phyloP scores from a whole-genome alignment of 2,797 vertebrate species.

The Zalophus californianus region DNA sequence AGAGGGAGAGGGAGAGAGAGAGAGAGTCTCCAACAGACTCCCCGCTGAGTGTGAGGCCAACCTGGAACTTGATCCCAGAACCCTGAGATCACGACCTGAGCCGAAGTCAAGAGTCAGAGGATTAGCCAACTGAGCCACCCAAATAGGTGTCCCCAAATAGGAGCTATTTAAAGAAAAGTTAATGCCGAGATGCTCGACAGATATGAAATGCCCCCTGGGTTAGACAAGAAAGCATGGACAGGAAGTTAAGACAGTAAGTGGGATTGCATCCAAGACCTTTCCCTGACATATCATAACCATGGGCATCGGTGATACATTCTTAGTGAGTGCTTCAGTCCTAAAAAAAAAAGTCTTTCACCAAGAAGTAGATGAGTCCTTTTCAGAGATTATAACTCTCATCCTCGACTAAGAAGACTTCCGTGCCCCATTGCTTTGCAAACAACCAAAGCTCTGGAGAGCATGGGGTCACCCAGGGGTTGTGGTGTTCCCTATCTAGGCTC shows the following conservation, averaged over 20 bases:
- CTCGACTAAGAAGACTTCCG: not conserved
- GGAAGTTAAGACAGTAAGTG: not conserved
- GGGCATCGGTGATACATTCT: conserved; percentile 18
- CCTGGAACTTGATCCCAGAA: not conserved
- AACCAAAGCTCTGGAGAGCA: not conserved
- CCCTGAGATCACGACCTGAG: not conserved
- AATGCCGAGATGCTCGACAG: conserved; percentile 30
- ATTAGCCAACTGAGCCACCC: not conserved
- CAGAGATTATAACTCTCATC: conserved; percentile 34
- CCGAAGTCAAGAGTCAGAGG: not conserved
- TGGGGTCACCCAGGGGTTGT: not conserved
- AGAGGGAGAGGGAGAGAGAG: not conserved
- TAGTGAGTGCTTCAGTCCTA: conserved; percentile 31
- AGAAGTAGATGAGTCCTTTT: conserved; percentile 16
- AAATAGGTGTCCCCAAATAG: not conserved
- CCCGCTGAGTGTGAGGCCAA: no score
- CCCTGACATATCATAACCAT: conserved; percentile 9
- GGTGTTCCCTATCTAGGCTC: not conserved
- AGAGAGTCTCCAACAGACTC: not conserved
- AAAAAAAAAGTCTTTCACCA: conserved; percentile 1
- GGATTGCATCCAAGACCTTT: not conserved
- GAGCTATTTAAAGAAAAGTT: conserved; percentile 58
- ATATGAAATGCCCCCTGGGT: conserved; percentile 19
- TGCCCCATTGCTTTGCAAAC: conserved; percentile 13
- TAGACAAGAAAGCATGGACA: conserved; percentile 22